A percentile compares a stretch with the other conserved stretches of the same genome.
Conservation (phyloP, 2,888 invertebrate genomes). For the Lithophane leautieri region DNA sequence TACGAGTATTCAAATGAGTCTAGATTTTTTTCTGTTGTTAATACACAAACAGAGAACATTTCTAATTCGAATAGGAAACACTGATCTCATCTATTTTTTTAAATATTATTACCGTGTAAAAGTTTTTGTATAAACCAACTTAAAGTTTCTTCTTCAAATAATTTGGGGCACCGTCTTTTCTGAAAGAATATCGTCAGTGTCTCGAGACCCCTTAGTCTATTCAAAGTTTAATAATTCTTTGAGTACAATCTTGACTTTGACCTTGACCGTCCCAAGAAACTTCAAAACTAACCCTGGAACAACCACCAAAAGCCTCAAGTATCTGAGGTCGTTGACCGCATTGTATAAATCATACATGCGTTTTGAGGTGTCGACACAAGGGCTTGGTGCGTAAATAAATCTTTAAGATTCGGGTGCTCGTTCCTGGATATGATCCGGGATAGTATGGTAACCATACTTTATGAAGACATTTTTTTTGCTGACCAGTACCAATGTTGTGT, state of each 20-base stretch:
- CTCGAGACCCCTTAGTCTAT: neutral
- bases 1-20: too few species aligned
- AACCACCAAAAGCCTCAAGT: neutral
- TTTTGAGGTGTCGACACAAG: conserved; percentile 26
- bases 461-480: neutral
- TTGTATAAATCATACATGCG: conserved; percentile 28
- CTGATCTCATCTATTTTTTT: too few species aligned
- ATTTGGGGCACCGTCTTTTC: neutral
- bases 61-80: too few species aligned
- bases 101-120: too few species aligned
- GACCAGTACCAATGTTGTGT: neutral
- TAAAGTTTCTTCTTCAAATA: too few species aligned
- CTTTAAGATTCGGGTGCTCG: conserved; percentile 30
- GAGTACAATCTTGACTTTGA: conserved; percentile 14
- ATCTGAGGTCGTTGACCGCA: conserved; percentile 22
- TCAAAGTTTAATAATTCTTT: conserved; percentile 27
- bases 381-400: conserved; percentile 29
- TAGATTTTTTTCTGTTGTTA: too few species aligned
- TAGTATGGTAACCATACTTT: neutral
- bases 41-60: too few species aligned
- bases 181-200: neutral
- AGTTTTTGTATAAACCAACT: too few species aligned
- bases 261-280: neutral
- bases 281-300: conserved; percentile 14
- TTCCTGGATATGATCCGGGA: conserved; percentile 14